Conservation (phyloP, 37 sponge, comb jelly and placozoan genomes). For the Agelas oroides region DNA sequence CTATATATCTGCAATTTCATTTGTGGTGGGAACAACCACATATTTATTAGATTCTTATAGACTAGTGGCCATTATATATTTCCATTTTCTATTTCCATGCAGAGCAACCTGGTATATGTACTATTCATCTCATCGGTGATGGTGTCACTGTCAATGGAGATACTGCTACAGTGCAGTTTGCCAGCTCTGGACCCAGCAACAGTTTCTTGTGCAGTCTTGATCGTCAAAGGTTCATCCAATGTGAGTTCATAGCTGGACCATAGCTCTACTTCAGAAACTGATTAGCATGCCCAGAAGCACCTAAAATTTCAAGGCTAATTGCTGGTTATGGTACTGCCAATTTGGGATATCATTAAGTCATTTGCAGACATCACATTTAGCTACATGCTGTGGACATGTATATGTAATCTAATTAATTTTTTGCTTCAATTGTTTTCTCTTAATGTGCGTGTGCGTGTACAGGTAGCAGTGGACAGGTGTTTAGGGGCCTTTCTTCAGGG, state of each 20-base stretch:
- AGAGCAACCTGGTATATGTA: constrained; percentile 1
- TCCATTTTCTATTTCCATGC: not conserved
- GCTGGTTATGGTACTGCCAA: too few species aligned
- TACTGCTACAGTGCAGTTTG: constrained; percentile 10
- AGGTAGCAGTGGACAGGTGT: constrained; percentile 11
- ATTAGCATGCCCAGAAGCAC: too few species aligned
- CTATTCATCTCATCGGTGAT: constrained; percentile 1
- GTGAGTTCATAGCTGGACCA: not conserved
- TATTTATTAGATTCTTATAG: not conserved
- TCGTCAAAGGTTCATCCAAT: not conserved
- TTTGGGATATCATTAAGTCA: too few species aligned
- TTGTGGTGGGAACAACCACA: too few species aligned
- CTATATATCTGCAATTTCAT: too few species aligned
- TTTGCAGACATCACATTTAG: too few species aligned
- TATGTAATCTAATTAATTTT: too few species aligned
- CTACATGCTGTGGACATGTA: too few species aligned
- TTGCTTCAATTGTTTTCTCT: too few species aligned
- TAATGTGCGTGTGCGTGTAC: too few species aligned
- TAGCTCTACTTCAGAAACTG: not conserved
- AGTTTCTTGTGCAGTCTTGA: not conserved
- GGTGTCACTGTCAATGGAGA: constrained; percentile 14
- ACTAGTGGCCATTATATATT: not conserved
- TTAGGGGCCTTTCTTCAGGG: not conserved
- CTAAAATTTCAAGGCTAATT: too few species aligned
- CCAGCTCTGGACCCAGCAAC: not conserved